Evolutionary conservation across 2,888 invertebrate species (phyloP), one percentile per base, ranked within the genome.

Genomic region (Andrena haemorrhoa): DNA sequence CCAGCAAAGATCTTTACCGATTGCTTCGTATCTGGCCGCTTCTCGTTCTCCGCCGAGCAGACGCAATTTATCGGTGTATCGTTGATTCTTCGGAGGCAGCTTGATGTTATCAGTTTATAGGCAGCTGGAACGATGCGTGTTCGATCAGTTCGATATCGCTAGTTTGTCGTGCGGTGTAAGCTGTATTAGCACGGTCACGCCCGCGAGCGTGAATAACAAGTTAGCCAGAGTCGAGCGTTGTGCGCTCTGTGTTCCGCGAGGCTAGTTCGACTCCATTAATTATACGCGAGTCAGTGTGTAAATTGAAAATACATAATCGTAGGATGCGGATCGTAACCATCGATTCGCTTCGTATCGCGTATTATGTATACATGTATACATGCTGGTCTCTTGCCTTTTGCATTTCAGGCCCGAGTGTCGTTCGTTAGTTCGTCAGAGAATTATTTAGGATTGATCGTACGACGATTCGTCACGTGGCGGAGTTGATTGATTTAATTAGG

Each of bases 401-500:
- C 41, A 5, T 41, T 16, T 41, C 41, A 41, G 16, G 5, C 4
- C 16, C 4, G 41, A 41, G 41, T 41, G 41, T 8, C 20, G 23
- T 33, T 68, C 20, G 20, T 12, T 41, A 12, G 10, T 20, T 64
- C 60, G 16, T 4, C 20, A 47, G 68, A 16, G 8, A 51, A 6
- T 56, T 69, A 72, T 82, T 85, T 74, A 72, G 72, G 75, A 76
- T 47, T 49, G 49, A n/a, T 1, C 1, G 6, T 4, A 51, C 20
- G 23, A 16, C 16, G 41, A 41, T 12, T 56, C 61, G 65, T 79
- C 83, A 75, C 78, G 78, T 69, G 76, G 20, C 64, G 58, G 41
- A 63, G 60, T 75, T 78, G 31, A 68, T 56, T 69, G 72, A 72
- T 82, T 88, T 86, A 84, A 87, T 87, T 86, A 86, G 73, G 75